These are phyloP conservation scores for Psittacula cyanocephala DNA, from an alignment of 2,113 vertebrate genomes.

Conservation along the genomic window DNA sequence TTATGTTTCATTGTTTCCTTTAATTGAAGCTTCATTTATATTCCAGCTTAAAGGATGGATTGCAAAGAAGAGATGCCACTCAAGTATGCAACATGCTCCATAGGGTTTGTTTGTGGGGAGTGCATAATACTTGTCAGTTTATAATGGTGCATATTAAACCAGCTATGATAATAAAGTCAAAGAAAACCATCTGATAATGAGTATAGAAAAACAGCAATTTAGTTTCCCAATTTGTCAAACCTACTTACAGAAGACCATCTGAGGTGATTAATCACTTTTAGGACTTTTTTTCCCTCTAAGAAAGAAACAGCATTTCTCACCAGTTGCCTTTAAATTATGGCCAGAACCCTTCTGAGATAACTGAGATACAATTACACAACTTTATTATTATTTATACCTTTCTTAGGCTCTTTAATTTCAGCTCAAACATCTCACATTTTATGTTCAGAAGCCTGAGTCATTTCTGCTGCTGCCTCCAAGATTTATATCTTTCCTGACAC, in stretches of 20 bases:
- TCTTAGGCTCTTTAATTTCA: background rate
- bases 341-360: background rate
- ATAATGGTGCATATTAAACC: background rate
- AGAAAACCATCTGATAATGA: background rate
- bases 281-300: background rate
- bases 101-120: background rate
- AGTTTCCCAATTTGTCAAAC: background rate
- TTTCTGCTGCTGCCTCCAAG: background rate
- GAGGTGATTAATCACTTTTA: background rate
- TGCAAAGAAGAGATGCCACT: background rate
- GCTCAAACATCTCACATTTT: background rate
- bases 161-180: background rate
- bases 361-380: background rate
- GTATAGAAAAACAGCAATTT: background rate
- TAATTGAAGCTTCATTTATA: background rate
- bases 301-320: background rate
- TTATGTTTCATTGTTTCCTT: background rate
- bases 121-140: background rate
- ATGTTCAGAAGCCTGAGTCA: background rate
- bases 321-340: background rate
- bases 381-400: slow-evolving; percentile 34
- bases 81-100: background rate
- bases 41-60: background rate
- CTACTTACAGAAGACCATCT: background rate
- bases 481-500: background rate